Conservation (phyloP, 2,888 invertebrate species). For the Calephelis perditalis region DNA sequence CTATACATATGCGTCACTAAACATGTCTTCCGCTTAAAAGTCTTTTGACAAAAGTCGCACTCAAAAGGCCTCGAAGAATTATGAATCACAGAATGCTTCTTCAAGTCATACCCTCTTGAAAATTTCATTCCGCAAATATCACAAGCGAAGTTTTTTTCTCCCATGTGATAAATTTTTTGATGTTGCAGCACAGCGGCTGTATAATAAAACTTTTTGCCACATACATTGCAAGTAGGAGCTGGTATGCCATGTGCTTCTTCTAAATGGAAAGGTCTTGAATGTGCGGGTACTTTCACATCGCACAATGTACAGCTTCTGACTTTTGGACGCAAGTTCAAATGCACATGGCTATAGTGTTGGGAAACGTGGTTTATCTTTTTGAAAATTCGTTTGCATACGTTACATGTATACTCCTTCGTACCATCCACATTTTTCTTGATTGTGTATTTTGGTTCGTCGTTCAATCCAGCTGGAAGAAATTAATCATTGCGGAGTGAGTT, state of each 20-base stretch:
- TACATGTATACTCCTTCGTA: constrained; percentile 34
- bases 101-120: constrained; percentile 27
- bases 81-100: constrained; percentile 28
- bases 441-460: constrained; percentile 15
- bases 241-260: constrained; percentile 41
- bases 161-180: constrained; percentile 42
- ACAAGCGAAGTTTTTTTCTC: constrained; percentile 28
- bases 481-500: too few relatives aligned
- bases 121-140: constrained; percentile 25
- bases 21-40: constrained; percentile 14
- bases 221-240: constrained; percentile 40
- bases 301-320: constrained; percentile 31
- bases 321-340: constrained; percentile 33
- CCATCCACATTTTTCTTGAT: neutral
- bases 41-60: constrained; percentile 14
- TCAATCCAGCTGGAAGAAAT: neutral
- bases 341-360: constrained; percentile 45
- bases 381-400: constrained; percentile 36
- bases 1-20: constrained; percentile 11
- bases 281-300: constrained; percentile 35
- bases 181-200: constrained; percentile 35
- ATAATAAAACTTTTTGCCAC: constrained; percentile 42
- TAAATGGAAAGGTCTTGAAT: constrained; percentile 38
- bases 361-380: constrained; percentile 30
- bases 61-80: constrained; percentile 7